These are phyloP conservation scores for Parapristionchus giblindavisi DNA, from an alignment of 2,888 invertebrate genomes.

Conservation along the genomic window DNA sequence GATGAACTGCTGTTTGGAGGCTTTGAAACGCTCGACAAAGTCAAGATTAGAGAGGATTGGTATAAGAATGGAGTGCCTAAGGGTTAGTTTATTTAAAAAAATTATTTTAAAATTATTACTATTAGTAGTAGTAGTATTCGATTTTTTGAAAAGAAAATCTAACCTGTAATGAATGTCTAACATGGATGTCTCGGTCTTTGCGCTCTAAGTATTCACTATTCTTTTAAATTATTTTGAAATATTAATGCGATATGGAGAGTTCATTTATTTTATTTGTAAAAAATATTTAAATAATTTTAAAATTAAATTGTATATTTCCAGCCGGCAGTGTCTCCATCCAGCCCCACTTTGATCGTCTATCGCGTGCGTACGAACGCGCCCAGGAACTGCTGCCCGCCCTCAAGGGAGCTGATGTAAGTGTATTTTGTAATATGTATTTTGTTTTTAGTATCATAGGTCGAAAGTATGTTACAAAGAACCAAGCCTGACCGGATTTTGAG, in stretches of 20 bases:
- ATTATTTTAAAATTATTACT: neutral
- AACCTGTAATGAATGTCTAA: too few relatives aligned
- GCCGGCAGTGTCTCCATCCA: slow-evolving; percentile 52
- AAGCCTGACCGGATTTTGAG: too few relatives aligned
- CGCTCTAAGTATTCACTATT: too few relatives aligned
- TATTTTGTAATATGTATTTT: too few relatives aligned
- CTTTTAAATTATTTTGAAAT: neutral
- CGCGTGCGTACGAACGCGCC: slow-evolving; percentile 52
- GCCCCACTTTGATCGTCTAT: slow-evolving; percentile 56
- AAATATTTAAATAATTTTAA: neutral
- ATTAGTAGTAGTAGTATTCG: too few relatives aligned
- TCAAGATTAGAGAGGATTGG: slow-evolving; percentile 72
- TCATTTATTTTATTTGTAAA: neutral
- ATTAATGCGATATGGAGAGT: neutral
- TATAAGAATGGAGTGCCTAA: slow-evolving; percentile 70
- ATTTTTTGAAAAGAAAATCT: too few relatives aligned
- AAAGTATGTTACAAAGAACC: too few relatives aligned
- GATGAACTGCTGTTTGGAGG: slow-evolving; percentile 55
- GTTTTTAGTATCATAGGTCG: too few relatives aligned
- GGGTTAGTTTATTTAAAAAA: slow-evolving; percentile 52
- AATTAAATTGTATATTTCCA: slow-evolving; percentile 36
- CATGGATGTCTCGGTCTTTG: too few relatives aligned
- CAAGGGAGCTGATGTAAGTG: slow-evolving; percentile 22
- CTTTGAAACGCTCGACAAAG: slow-evolving; percentile 70
- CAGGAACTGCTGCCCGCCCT: slow-evolving; percentile 52